Percentiles rank a stretch among this genome's conserved stretches.
These are phyloP conservation scores for Tauraco erythrolophus DNA, from an alignment of 2,113 vertebrate species.

Conservation along the genomic window DNA sequence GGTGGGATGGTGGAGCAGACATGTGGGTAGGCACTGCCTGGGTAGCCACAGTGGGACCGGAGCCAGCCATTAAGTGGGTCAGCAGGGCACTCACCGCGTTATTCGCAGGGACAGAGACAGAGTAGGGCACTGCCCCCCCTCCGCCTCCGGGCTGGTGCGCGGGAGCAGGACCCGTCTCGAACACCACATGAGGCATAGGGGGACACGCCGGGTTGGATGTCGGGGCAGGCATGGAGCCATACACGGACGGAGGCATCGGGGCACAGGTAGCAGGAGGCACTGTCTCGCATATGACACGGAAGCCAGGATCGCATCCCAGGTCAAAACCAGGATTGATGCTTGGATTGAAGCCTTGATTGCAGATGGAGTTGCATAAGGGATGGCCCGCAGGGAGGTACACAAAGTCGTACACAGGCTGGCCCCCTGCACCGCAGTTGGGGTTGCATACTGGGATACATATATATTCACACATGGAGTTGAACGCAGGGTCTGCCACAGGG, in stretches of 20 bases:
- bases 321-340: not conserved
- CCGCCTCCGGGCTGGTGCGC: not conserved
- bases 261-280: not conserved
- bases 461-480: constrained; percentile 66
- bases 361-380: constrained; percentile 55
- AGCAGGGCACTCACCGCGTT: constrained; percentile 62
- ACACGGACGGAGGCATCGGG: not conserved
- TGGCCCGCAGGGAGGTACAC: constrained; percentile 63
- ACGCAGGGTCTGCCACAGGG: not conserved
- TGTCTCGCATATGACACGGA: constrained; percentile 46
- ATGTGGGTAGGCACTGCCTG: constrained; percentile 22
- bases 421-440: constrained; percentile 31
- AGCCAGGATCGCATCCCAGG: constrained; percentile 8
- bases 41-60: not conserved
- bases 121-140: constrained; percentile 3
- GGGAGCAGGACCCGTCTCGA: constrained; percentile 14
- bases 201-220: not conserved
- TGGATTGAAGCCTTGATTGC: constrained; percentile 53
- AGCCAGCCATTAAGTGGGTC: constrained; percentile 51
- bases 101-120: constrained; percentile 35
- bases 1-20: not conserved
- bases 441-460: constrained; percentile 65
- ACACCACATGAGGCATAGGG: constrained; percentile 35
- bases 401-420: constrained; percentile 37
- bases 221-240: not conserved